A percentile compares a stretch with the other conserved stretches of the same genome.
These are phyloP conservation scores for Pelecanus crispus DNA, from an alignment of 2,113 vertebrate genomes.

Conservation along the genomic window DNA sequence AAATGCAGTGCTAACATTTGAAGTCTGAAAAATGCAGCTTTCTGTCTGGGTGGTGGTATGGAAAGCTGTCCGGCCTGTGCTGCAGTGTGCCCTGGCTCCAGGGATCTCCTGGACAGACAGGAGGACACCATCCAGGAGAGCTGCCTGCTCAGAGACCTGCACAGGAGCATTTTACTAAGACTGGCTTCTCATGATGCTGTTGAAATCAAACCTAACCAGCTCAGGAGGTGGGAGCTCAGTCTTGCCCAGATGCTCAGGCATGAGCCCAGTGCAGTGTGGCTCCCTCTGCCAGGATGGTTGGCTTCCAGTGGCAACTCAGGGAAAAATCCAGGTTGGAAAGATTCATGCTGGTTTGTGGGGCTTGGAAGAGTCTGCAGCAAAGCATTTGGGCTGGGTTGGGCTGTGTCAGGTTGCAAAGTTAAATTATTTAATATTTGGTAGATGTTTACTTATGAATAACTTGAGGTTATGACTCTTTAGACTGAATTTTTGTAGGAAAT, in stretches of 20 bases:
- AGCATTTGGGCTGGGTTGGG: neutral
- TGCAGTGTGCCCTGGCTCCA: accelerated
- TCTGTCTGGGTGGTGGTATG: accelerated
- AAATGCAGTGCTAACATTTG: neutral
- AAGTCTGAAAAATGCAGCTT: neutral
- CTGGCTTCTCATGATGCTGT: neutral
- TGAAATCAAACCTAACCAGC: neutral
- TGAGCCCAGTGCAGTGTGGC: accelerated
- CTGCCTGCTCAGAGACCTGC: accelerated
- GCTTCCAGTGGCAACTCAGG: neutral
- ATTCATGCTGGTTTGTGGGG: neutral
- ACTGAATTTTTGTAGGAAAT: neutral
- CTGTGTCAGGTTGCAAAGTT: neutral
- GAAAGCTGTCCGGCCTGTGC: neutral
- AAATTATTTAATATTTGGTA: neutral
- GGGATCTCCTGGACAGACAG: neutral
- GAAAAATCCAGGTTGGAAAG: constrained; percentile 9
- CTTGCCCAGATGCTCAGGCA: neutral
- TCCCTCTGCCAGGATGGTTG: neutral
- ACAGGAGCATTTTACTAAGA: neutral
- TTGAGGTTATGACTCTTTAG: neutral
- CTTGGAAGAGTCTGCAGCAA: neutral
- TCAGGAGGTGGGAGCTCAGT: neutral
- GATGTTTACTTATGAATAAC: neutral
- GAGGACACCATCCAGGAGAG: neutral